These are phyloP conservation scores for Microplitis mediator DNA, from an alignment of 1,140 invertebrate genomes.

Conservation along the genomic window DNA sequence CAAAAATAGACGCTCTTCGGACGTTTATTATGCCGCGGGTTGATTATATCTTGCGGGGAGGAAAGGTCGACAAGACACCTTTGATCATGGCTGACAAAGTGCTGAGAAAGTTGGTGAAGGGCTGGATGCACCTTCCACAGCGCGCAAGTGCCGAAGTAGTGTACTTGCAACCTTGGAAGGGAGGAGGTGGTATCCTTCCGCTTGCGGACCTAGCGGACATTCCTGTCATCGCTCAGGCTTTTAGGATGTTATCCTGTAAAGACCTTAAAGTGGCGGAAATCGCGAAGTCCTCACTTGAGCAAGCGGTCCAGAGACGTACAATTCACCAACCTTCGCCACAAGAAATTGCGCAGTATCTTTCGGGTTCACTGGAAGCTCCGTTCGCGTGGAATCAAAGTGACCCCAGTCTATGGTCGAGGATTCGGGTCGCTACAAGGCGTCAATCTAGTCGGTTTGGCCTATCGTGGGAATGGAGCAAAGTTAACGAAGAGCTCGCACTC, in stretches of 20 bases:
- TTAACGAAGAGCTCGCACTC: no score
- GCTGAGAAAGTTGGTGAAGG: slow-evolving; percentile 28
- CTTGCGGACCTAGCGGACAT: slow-evolving; percentile 24
- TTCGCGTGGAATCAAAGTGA: background rate
- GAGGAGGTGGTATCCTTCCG: slow-evolving; percentile 33
- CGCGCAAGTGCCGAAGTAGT: slow-evolving; percentile 35
- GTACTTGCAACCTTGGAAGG: slow-evolving; percentile 9
- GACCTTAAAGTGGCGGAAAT: slow-evolving; percentile 9
- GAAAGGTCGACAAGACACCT: slow-evolving; percentile 29
- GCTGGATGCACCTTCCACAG: slow-evolving; percentile 34
- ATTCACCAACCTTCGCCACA: background rate
- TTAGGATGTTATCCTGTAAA: slow-evolving; percentile 24
- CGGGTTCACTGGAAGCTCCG: background rate
- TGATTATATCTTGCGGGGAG: slow-evolving; percentile 43
- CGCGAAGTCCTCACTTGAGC: background rate
- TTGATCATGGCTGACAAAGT: slow-evolving; percentile 32
- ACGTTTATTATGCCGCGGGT: slow-evolving; percentile 48
- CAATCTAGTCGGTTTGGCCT: background rate
- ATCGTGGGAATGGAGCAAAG: no score
- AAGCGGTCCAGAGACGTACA: background rate
- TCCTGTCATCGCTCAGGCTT: slow-evolving; percentile 20
- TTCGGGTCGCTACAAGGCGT: background rate
- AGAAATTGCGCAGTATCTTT: background rate
- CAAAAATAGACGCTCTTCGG: slow-evolving; percentile 48
- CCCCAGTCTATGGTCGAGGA: background rate